Evolutionary conservation across 2,888 invertebrate species (phyloP), one percentile per base, ranked within the genome.

Genomic region (Ormyrus nitidulus): DNA sequence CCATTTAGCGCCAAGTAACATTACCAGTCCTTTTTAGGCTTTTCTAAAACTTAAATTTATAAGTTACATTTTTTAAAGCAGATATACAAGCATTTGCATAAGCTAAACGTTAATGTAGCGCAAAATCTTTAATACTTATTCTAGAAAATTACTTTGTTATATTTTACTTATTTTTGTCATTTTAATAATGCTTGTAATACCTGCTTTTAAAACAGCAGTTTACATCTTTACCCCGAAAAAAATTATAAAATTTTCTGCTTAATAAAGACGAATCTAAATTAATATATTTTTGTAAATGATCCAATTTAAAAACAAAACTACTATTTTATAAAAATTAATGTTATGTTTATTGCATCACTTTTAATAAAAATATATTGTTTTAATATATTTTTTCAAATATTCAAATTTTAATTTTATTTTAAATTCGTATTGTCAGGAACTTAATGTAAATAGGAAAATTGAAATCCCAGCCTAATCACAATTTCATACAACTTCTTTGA

Each of bases 1-100:
- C 71, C 46, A 7, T 71, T 71, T n/a, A 80, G 44, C 58, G 66
- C 72, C 76, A 80, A 71, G 34, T 9, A 61, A 62, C 13, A 56
- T 53, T 59, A 58, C n/a, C 44, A 54, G 11, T 58, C 53, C 10
- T 69, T 69, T 34, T 72, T 66, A 58, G 64, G 58, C 54, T 59
- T 8, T 62, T 34, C 58, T 72, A 58, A 62, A 56, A 56, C 44
- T 68, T n/a, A 49, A 19, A 62, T 19, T 71, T 49, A 46, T 5
- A 10, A 72, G 19, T 9, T 65, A 61, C 11, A 34, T 69, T 49
- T 53, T 49, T 66, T n/a, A 54, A 71, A 76, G 49, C 76, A 66
- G 64, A 80, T 62, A 66, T 61, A 56, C 44, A 68, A 72, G 46
- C 48, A 71, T 53, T 70, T 62, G 4, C 48, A 6, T 46, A 68